Conservation (phyloP, 2,113 vertebrate genomes). For the Paradisaea rubra region DNA sequence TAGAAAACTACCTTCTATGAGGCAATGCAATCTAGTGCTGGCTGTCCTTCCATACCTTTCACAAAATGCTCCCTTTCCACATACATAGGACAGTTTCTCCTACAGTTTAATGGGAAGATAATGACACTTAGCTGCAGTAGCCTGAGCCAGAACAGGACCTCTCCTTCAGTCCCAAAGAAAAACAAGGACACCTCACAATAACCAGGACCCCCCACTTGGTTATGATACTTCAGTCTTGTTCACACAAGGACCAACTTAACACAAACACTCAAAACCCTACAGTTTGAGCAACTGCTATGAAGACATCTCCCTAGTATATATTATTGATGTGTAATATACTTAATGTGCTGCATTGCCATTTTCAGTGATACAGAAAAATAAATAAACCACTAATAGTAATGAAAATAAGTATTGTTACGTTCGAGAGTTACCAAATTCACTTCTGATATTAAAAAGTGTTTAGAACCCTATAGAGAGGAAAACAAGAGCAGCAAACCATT, state of each 20-base stretch:
- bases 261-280: not conserved
- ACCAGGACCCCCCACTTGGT: not conserved
- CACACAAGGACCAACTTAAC: not conserved
- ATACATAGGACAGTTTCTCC: not conserved
- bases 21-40: not conserved
- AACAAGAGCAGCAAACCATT: not conserved
- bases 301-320: not conserved
- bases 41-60: not conserved
- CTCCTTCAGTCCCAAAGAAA: not conserved
- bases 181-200: not conserved
- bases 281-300: not conserved
- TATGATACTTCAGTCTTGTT: not conserved
- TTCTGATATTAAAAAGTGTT: not conserved
- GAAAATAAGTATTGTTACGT: not conserved
- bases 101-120: not conserved
- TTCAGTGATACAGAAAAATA: not conserved
- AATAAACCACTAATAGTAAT: not conserved
- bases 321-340: not conserved
- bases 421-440: not conserved
- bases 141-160: fast-evolving
- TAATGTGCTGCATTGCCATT: not conserved
- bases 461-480: fast-evolving
- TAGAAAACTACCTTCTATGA: not conserved
- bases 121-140: not conserved
- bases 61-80: not conserved